Conservation (phyloP, 2,888 invertebrate species). For the Allolobophora icterica region DNA sequence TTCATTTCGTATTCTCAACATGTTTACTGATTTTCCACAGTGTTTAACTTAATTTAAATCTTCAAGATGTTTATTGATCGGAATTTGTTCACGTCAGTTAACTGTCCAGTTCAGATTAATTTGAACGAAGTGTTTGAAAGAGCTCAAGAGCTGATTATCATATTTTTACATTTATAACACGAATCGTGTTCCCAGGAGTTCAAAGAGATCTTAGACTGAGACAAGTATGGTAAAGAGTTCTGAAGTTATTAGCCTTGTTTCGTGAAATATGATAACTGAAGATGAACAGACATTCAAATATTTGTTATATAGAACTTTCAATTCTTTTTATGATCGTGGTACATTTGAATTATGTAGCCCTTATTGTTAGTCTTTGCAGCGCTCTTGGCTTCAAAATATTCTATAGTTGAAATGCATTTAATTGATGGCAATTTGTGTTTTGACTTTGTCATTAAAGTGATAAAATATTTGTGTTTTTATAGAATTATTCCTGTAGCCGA, state of each 20-base stretch:
- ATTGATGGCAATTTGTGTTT: background rate
- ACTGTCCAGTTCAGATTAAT: background rate
- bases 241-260: background rate
- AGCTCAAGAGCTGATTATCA: background rate
- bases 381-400: too few species aligned
- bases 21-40: background rate
- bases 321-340: background rate
- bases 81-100: background rate
- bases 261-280: background rate
- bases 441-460: background rate
- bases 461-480: background rate
- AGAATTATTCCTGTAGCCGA: background rate
- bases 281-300: background rate
- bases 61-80: background rate
- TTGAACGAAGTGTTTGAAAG: conserved; percentile 10
- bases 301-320: background rate
- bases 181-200: background rate
- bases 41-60: background rate
- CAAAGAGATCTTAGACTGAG: background rate
- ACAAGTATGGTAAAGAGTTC: background rate
- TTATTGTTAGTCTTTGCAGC: background rate
- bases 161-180: background rate
- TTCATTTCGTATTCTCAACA: background rate
- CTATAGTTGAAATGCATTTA: background rate
- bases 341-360: background rate